Evolutionary conservation across 2,113 vertebrate genomes (phyloP), one percentile per base, ranked within the genome.

Genomic region (Climacteris rufus): DNA sequence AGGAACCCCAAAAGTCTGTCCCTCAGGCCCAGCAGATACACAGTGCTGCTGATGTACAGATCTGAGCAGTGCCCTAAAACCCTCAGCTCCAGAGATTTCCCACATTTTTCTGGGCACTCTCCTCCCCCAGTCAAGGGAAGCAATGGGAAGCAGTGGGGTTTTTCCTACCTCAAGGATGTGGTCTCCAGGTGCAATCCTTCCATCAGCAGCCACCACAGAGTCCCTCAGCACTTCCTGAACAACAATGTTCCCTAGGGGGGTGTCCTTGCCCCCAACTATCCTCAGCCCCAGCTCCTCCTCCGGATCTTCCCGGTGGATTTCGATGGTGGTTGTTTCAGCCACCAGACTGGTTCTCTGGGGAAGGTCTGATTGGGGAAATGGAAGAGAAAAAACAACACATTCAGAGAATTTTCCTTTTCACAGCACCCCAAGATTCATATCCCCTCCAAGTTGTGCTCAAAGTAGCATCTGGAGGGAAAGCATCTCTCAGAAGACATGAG

Each of bases 261-360:
- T 99, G 98, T 99, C 98, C 96, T 99, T 99, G 10, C 99, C 99
- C 25, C 99, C 99, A 17, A 99, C 99, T 50, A 99, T 99, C 60
- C 98, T 98, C 90, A 99, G 98, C 30, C 99, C 99, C 82, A 99
- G 97, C 59, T 98, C 98, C 59, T 99, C 98, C 60, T 98, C 98
- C 0, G 98, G 97, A 69, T 99, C 98, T 10, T 98, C 98, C 78
- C 98, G 97, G 87, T 98, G 98, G 94, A 99, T 97, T 96, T 99
- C 99, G 35, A 99, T 97, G 7, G 98, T 96, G 31, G 95, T 98
- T 0, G 99, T 98, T 97, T 99, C 99, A 3, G 99, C 98, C 87
- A 99, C 98, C 19, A 99, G 98, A 82, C 98, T 99, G 24, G 98
- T 98, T 89, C 98, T 97, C 61, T 98, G 97, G 6, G 98, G 98